Evolutionary conservation across 53 echinoderm and acorn worm species (phyloP).

Genomic region (Henricia sp.): DNA sequence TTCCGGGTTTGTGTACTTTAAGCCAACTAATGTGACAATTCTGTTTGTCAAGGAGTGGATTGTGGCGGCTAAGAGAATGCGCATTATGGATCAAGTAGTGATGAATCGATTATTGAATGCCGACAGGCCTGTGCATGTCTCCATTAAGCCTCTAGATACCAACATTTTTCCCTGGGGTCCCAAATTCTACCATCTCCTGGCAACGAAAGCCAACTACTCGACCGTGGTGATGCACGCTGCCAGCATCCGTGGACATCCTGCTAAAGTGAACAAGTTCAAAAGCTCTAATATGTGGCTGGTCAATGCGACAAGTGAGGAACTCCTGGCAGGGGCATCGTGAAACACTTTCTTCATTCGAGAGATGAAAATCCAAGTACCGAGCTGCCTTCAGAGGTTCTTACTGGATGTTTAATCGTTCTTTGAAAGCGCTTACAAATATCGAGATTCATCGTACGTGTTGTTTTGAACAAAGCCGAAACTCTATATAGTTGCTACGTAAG

Average conservation of each 20-base stretch:
- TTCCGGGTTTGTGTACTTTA: conserved; percentile 55
- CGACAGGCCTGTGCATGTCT: conserved; percentile 8
- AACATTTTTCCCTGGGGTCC: conserved; percentile 41
- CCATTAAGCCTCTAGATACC: conserved; percentile 19
- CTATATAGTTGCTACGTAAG: no score
- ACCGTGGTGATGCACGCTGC: conserved; percentile 32
- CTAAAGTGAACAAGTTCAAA: neutral
- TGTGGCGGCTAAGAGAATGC: neutral
- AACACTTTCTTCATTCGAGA: no score
- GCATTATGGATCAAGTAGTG: conserved; percentile 7
- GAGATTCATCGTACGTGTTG: no score
- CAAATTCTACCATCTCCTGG: neutral
- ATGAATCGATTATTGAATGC: conserved; percentile 6
- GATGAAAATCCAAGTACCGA: no score
- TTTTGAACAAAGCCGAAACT: no score
- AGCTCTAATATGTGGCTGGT: conserved; percentile 37
- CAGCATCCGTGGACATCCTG: conserved; percentile 18
- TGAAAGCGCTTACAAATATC: no score
- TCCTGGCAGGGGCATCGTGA: no score
- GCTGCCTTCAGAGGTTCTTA: no score
- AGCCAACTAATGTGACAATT: conserved; percentile 3
- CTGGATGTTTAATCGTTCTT: no score
- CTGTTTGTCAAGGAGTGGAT: conserved; percentile 26
- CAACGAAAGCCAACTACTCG: conserved; percentile 28
- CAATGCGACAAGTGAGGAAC: neutral